Conservation (phyloP, 2,113 vertebrate species). For the Spermophilus dauricus region DNA sequence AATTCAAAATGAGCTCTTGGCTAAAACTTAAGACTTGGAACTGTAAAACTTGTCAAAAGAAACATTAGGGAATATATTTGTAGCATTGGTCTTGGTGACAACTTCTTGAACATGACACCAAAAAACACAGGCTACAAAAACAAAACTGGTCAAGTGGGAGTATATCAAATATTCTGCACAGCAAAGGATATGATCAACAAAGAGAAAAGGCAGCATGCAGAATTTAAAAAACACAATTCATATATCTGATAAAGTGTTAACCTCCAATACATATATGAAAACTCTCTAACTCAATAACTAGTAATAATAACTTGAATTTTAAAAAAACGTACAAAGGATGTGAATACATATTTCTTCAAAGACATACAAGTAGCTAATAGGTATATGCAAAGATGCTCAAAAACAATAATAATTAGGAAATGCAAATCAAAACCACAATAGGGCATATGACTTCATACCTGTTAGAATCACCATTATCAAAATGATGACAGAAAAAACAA, state of each 20-base stretch:
- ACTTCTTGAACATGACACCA: neutral
- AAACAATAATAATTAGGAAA: neutral
- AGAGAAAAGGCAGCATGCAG: accelerated
- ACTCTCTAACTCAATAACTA: neutral
- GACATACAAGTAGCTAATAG: neutral
- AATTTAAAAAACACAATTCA: neutral
- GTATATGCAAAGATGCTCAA: neutral
- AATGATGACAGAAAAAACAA: neutral
- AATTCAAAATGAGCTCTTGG: neutral
- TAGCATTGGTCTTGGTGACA: neutral
- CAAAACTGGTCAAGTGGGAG: neutral
- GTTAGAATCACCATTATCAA: neutral
- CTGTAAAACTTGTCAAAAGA: neutral
- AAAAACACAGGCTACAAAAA: neutral
- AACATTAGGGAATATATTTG: neutral
- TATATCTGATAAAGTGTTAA: neutral
- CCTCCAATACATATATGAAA: too few species aligned
- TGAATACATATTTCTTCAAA: neutral
- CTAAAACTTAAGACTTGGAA: neutral
- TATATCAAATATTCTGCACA: neutral
- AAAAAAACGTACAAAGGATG: neutral
- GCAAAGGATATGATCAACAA: neutral
- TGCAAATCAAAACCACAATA: neutral
- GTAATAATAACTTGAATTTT: neutral
- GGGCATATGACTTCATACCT: neutral